A percentile compares a stretch with the other conserved stretches of the same genome.
phyloP scores from a whole-genome alignment of 2,797 vertebrate genomes.

The Scleropages formosus region DNA sequence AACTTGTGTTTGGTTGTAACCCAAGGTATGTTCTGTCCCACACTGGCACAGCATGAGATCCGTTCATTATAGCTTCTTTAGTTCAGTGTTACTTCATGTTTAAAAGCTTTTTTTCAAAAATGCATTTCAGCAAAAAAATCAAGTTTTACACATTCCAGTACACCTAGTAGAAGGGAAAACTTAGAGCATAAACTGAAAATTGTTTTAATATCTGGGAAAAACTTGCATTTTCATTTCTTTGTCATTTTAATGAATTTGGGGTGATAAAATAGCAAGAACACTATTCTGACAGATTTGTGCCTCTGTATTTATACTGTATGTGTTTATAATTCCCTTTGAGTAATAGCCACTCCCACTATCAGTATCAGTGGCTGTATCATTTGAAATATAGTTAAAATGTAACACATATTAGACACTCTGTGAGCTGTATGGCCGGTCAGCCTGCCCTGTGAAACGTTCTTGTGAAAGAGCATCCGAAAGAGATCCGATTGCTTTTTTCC shows the following conservation, averaged over 20 bases:
- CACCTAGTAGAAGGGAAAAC: too few relatives aligned
- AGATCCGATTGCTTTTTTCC: conserved; percentile 30
- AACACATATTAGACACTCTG: not conserved
- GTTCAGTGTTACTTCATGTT: too few relatives aligned
- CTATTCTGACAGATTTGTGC: not conserved
- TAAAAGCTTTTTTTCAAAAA: too few relatives aligned
- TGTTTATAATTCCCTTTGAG: not conserved
- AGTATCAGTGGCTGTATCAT: not conserved
- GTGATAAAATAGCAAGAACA: not conserved
- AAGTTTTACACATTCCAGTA: too few relatives aligned
- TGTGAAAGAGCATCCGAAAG: conserved; percentile 9
- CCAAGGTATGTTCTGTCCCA: too few relatives aligned
- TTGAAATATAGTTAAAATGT: not conserved
- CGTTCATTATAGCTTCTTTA: too few relatives aligned
- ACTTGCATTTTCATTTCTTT: not conserved
- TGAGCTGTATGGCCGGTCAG: not conserved
- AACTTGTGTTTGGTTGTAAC: too few relatives aligned
- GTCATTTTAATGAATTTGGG: not conserved
- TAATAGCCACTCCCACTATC: not conserved
- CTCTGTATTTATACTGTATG: not conserved
- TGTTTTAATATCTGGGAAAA: not conserved
- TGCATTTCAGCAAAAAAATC: too few relatives aligned
- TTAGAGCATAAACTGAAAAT: too few relatives aligned
- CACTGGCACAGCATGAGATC: too few relatives aligned
- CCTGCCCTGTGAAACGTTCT: not conserved